Evolutionary conservation across 2,797 vertebrate genomes (phyloP), one percentile per base, ranked within the genome.

Genomic region (Eulemur mongoz): DNA sequence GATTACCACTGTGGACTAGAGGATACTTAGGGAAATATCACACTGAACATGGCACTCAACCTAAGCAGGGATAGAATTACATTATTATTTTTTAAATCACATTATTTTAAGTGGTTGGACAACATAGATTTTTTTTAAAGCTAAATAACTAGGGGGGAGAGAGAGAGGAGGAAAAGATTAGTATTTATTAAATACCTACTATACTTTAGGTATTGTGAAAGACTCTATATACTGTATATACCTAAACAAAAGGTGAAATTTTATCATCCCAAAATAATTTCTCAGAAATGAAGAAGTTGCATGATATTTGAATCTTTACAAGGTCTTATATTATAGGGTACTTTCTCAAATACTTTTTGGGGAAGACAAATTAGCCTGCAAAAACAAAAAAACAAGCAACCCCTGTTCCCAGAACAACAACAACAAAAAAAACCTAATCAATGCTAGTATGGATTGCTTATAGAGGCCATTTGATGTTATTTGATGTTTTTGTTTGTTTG

Each of bases 261-360:
- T 90, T 91, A 94, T 90, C 82, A 96, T 92, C 20, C 27, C 22
- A 12, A 96, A 93, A 54, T 94, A 91, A 76, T 52, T 92, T 87
- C n/a, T 94, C 38, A 94, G 76, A 89, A 94, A 89, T 96, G 32
- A 80, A 23, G 22, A 94, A 61, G 17, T 48, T 85, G 23, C 10
- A 80, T 84, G 92, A 61, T 72, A 88, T 96, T 83, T 89, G 48
- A 92, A 90, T 87, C n/a, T 4, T 92, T 81, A 84, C 17, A 83
- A 95, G 78, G 32, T 70, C 50, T 50, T 7, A 69, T 69, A 69
- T 94, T 61, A 88, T 93, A 88, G 35, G 25, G 40, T 67, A 90
- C 18, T n/a, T 73, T 82, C 32, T 93, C 30, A 95, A 40, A 75
- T 78, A 67, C 35, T 40, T 88, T 94, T 70, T 23, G 20, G 17